These are phyloP conservation scores for Xerus inauris DNA, from an alignment of 2,113 vertebrate genomes.

Conservation along the genomic window DNA sequence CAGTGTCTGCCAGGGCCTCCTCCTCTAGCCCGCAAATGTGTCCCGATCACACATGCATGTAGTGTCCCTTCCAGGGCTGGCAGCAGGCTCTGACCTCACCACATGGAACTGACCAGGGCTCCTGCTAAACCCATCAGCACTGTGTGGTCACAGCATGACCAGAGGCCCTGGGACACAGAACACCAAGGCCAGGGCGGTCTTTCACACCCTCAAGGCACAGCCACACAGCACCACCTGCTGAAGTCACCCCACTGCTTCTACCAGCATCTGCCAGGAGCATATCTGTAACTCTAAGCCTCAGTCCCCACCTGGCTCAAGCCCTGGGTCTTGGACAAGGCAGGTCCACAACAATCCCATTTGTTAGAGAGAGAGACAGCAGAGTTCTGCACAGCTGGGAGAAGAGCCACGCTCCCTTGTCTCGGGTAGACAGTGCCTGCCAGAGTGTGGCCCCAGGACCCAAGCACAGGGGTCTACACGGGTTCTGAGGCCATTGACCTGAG, in stretches of 20 bases:
- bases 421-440: too few species aligned
- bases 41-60: constrained; percentile 63
- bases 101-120: not conserved
- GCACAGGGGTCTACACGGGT: too few species aligned
- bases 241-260: accelerated
- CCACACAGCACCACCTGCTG: accelerated
- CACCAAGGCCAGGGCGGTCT: not conserved
- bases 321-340: not conserved
- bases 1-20: not conserved
- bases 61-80: not conserved
- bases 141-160: not conserved
- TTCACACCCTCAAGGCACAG: not conserved
- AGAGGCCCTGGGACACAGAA: not conserved
- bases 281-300: accelerated
- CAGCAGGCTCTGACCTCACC: not conserved
- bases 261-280: accelerated
- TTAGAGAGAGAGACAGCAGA: accelerated
- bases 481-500: not conserved
- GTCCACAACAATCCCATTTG: accelerated
- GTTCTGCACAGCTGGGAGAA: not conserved
- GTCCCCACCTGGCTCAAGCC: accelerated
- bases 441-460: accelerated
- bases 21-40: constrained; percentile 29
- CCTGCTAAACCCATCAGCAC: not conserved
- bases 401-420: accelerated